A percentile compares a stretch with the other conserved stretches of the same genome.
Conservation (phyloP, 2,113 vertebrate species). For the Sigmodon hispidus region DNA sequence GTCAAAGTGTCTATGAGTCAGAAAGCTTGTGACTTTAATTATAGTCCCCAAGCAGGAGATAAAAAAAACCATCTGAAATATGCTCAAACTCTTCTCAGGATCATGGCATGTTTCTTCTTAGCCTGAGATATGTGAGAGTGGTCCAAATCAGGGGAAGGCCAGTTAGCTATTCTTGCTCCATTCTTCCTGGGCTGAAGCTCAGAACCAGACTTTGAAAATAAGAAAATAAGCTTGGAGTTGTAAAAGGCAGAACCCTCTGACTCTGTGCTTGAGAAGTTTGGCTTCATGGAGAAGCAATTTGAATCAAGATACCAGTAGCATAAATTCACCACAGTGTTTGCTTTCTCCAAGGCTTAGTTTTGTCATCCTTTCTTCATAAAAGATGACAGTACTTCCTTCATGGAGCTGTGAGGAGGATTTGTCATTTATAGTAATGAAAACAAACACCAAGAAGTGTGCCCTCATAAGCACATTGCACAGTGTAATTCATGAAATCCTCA, state of each 20-base stretch:
- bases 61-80: neutral
- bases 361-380: neutral
- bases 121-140: neutral
- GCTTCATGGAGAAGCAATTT: neutral
- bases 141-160: neutral
- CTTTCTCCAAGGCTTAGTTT: neutral
- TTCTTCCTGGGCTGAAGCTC: constrained; percentile 26
- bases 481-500: neutral
- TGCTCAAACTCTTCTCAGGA: neutral
- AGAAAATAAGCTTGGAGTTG: constrained; percentile 4
- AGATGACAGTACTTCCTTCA: neutral
- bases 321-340: neutral
- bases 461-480: neutral
- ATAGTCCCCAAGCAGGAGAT: neutral
- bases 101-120: neutral
- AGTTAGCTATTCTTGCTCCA: neutral
- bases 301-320: neutral
- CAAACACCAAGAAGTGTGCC: neutral
- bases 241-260: neutral
- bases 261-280: neutral
- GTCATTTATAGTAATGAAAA: neutral
- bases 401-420: neutral
- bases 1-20: constrained; percentile 29
- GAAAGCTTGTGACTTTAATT: constrained; percentile 10
- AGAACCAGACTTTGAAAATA: neutral